Base-by-base conservation (phyloP, 2,113 vertebrate species). In the Lycaon pictus region DNA sequence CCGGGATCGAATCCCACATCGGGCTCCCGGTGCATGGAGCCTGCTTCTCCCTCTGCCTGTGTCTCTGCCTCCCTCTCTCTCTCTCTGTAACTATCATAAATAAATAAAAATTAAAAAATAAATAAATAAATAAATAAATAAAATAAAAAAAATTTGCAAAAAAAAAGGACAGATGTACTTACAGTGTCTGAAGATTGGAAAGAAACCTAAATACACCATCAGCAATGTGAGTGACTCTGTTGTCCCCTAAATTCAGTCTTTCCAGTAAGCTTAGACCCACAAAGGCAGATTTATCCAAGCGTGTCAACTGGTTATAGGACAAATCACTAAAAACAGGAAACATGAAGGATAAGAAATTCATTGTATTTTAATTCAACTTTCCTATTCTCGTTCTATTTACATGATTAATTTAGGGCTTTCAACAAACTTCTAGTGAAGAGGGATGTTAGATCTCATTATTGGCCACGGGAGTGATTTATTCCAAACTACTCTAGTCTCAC, bases 281-380 rank as follows among this genome's bases (percentile, higher is more conserved):
- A 81, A 99, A 99, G 58, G 99, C 99, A 56, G 99, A 99, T 60
- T 99, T 99, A 98, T 99, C 99, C 90, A 99, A 98, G 96, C 99
- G 99, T n/a, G 99, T 99, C 82, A 99, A 98, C 90, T 99, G 99
- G 98, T 99, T 99, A 97, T 99, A 99, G 0, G 99, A 99, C 98
- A 99, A 98, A 98, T 99, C 99, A 93, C 98, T 97, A 15, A 97
- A 97, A 95, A 96, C 8, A 93, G 55, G 27, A 97, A 74, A 94
- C 71, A 89, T 1, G 13, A 29, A 97, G 88, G 20, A 32, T 37
- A 88, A 97, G 71, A 11, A 95, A 97, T 87, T 95, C 63, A 95
- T 91, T 97, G 37, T 67, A 90, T 80, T 88, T 95, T 87, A 80
- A 81, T 85, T 97, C 80, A 97, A 71, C 83, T 84, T 97, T 90